Conservation (phyloP, 2,888 invertebrate species). For the Blastobasis adustella region DNA sequence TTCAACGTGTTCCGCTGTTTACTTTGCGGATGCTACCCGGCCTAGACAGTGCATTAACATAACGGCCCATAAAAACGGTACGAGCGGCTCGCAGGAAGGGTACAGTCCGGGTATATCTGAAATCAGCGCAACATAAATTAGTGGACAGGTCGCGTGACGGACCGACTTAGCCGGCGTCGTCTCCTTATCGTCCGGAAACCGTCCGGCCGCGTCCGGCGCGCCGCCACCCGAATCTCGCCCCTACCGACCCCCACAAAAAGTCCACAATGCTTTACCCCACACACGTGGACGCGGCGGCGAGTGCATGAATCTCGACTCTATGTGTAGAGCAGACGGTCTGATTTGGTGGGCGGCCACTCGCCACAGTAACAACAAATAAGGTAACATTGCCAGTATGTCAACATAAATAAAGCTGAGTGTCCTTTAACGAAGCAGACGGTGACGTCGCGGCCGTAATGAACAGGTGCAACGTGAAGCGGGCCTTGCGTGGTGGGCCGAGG, state of each 20-base stretch:
- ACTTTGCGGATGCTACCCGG: conserved; percentile 27
- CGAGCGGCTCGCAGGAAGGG: conserved; percentile 31
- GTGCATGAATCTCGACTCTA: conserved; percentile 44
- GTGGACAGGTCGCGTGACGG: conserved; percentile 71
- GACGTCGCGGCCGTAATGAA: conserved; percentile 63
- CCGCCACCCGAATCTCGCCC: conserved; percentile 31
- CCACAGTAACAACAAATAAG: conserved; percentile 55
- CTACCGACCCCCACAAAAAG: conserved; percentile 39
- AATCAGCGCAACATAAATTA: conserved; percentile 73
- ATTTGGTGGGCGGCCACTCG: conserved; percentile 26
- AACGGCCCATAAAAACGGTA: conserved; percentile 43
- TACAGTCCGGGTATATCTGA: conserved; percentile 54
- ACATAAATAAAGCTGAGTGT: conserved; percentile 73
- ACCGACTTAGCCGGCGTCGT: conserved; percentile 59
- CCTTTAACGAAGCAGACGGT: conserved; percentile 72
- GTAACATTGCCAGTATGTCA: conserved; percentile 68
- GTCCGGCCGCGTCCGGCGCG: conserved; percentile 33
- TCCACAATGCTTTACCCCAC: conserved; percentile 36
- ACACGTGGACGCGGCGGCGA: conserved; percentile 19
- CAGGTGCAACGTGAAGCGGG: conserved; percentile 40
- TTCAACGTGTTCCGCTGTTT: conserved; percentile 24
- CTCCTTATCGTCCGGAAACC: conserved; percentile 70
- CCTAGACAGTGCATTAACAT: conserved; percentile 54
- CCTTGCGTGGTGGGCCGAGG: conserved; percentile 34
- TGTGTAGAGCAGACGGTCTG: conserved; percentile 35